Percentiles rank a stretch among this genome's conserved stretches.
Evolutionary conservation across 2,888 invertebrate genomes (phyloP).

Genomic region (Ichneumoninae sp.): DNA sequence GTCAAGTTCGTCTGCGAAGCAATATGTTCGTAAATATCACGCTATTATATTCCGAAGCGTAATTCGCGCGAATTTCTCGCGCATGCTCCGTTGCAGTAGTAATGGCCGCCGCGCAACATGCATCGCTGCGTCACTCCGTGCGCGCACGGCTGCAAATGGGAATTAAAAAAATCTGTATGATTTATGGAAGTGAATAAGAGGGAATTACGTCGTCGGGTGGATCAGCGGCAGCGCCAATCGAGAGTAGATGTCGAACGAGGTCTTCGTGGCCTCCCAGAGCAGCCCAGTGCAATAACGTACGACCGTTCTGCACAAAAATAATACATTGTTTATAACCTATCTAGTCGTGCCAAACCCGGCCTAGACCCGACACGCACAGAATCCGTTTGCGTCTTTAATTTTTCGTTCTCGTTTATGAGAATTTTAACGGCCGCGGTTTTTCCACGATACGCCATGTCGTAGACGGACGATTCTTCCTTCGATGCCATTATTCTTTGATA

Average conservation of each 20-base stretch:
- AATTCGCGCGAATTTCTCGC: slow-evolving; percentile 24
- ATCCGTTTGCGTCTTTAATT: slow-evolving; percentile 85
- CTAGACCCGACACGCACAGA: slow-evolving; percentile 82
- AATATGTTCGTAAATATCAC: slow-evolving; percentile 9
- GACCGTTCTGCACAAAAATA: slow-evolving; percentile 87
- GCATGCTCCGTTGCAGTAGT: slow-evolving; percentile 10
- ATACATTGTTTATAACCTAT: slow-evolving; percentile 51
- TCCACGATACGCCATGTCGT: slow-evolving; percentile 90
- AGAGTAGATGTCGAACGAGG: slow-evolving; percentile 89
- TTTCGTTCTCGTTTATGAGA: slow-evolving; percentile 86
- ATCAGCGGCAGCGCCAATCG: slow-evolving; percentile 89
- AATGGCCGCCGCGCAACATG: slow-evolving; percentile 13
- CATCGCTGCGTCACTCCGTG: slow-evolving; percentile 40
- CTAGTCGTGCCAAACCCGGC: not conserved
- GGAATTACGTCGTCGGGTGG: slow-evolving; percentile 88
- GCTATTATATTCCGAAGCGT: not conserved
- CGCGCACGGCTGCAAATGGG: slow-evolving; percentile 13
- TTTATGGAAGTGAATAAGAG: slow-evolving; percentile 34
- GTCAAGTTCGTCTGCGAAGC: slow-evolving; percentile 87
- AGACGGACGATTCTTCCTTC: slow-evolving; percentile 82
- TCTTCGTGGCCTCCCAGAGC: slow-evolving; percentile 91
- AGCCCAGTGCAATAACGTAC: slow-evolving; percentile 92
- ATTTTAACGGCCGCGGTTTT: slow-evolving; percentile 88
- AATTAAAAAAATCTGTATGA: slow-evolving; percentile 20
- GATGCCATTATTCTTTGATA: slow-evolving; percentile 66